Base-by-base conservation (phyloP, 2,888 invertebrate genomes). In the Drosophila paranaensis region DNA sequence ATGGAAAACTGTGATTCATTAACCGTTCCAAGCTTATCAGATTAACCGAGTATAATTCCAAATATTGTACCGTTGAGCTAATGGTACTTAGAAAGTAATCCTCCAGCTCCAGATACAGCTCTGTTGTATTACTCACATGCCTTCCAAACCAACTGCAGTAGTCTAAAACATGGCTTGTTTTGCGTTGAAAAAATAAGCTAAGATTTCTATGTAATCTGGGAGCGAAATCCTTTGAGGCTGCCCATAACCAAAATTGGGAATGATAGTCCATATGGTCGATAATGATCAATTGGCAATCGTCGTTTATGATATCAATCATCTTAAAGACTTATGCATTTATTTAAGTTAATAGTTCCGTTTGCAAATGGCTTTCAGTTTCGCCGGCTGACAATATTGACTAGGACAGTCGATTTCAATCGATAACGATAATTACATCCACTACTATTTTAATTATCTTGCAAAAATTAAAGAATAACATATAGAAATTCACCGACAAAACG, bases 271-370 rank as follows among this genome's bases (percentile, higher is more conserved):
- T 51, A 27, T 60, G 40, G 1, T n/a, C 40, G 27, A 76, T 58
- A n/a, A 76, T 69, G 0, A 14, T n/a, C 39, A 68, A 33, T 37
- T 73, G 66, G 8, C 66, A 65, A 42, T 68, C 68, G 43, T 78
- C 74, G 48, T 53, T 78, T 0, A 75, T 40, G 3, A 6, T 2
- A 2, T 73, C 51, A 10, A 77, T 25, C 37, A 45, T 39, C 9
- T n/a, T 40, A 20, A 1, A 20, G 2, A n/a, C 9, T 37, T 11
- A 8, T 43, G 8, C 10, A 20, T 10, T 2, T 2, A 2, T 8
- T 46, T n/a, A 0, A 10, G 40, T 58, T 16, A 13, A 42, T 14
- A n/a, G 11, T 10, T 6, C 5, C 48, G n/a, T n/a, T 30, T n/a
- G 27, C 5, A 14, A 48, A 6, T 6, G 5, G 1, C 3, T 11